Base-by-base conservation (phyloP, 37 sponge, comb jelly and placozoan genomes). In the Theonella swinhoei region DNA sequence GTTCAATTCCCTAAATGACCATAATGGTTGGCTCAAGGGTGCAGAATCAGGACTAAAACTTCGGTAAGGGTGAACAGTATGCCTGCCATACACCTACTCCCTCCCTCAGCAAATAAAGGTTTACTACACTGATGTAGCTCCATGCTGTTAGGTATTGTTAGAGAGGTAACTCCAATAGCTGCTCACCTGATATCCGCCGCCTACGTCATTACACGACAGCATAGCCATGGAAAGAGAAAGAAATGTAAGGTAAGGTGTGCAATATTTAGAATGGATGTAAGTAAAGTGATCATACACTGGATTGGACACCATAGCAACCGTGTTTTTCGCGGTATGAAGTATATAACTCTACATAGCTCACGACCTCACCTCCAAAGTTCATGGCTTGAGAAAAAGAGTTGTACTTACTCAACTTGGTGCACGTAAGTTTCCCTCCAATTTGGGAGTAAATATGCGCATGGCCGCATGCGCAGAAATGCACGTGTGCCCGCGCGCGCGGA, bases 311-410 rank as follows among this genome's bases (percentile, higher is more conserved):
- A n/a, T n/a, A n/a, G n/a, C n/a, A n/a, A 2, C 4, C 24, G 8
- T n/a, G n/a, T n/a, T n/a, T n/a, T n/a, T n/a, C n/a, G n/a, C n/a
- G n/a, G n/a, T n/a, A n/a, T n/a, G n/a, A n/a, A n/a, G 7, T 41
- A 8, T 8, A 54, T 8, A 75, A 34, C 9, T 36, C 25, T 74
- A 29, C 38, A 61, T 11, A 62, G 7, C n/a, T 35, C 11, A 8
- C 31, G 20, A 58, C n/a, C n/a, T 68, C 25, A 80, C 80, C 80
- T 43, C 80, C 42, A 47, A 69, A 80, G 39, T 68, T 80, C 80
- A 80, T 80, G 1, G 1, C 34, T 31, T 65, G 29, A 65, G 30
- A 65, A 20, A 65, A 47, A 47, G 14, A 47, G 14, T 14, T 7
- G 11, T 7, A 17, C 54, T 17, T 14, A 47, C 30, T 23, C 29